These are phyloP conservation scores for Oncopodura yosiiana DNA, from an alignment of 1,140 invertebrate species.

Conservation along the genomic window DNA sequence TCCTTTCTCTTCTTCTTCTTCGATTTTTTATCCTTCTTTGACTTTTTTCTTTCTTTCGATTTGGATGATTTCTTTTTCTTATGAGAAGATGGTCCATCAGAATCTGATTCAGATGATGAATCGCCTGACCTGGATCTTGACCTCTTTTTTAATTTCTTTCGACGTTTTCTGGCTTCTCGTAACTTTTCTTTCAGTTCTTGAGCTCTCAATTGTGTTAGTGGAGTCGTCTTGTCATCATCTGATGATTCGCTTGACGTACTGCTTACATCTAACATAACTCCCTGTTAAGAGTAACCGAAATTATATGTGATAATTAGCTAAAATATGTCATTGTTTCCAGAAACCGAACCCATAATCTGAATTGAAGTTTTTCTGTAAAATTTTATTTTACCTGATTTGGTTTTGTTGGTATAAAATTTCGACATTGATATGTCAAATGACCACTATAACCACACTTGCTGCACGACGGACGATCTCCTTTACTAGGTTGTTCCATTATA, in stretches of 20 bases:
- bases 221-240: conserved; percentile 63
- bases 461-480: conserved; percentile 56
- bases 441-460: conserved; percentile 91
- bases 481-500: too few species aligned
- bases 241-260: conserved; percentile 86
- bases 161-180: conserved; percentile 44
- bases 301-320: neutral
- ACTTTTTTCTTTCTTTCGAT: conserved; percentile 36
- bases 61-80: conserved; percentile 43
- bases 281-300: conserved; percentile 38
- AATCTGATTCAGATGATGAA: conserved; percentile 10
- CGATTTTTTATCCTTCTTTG: conserved; percentile 8
- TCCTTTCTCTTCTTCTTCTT: conserved; percentile 9
- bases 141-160: conserved; percentile 33
- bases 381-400: conserved; percentile 49
- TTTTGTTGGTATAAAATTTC: conserved; percentile 88
- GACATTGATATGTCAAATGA: conserved; percentile 90
- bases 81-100: conserved; percentile 27
- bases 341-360: neutral
- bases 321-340: neutral
- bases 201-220: conserved; percentile 64
- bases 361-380: neutral
- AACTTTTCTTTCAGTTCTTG: conserved; percentile 59
- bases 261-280: conserved; percentile 87
- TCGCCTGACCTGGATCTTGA: conserved; percentile 36